Evolutionary conservation across 1,140 invertebrate genomes (phyloP), one percentile per base, ranked within the genome.

Genomic region (Bombus soroeensis): DNA sequence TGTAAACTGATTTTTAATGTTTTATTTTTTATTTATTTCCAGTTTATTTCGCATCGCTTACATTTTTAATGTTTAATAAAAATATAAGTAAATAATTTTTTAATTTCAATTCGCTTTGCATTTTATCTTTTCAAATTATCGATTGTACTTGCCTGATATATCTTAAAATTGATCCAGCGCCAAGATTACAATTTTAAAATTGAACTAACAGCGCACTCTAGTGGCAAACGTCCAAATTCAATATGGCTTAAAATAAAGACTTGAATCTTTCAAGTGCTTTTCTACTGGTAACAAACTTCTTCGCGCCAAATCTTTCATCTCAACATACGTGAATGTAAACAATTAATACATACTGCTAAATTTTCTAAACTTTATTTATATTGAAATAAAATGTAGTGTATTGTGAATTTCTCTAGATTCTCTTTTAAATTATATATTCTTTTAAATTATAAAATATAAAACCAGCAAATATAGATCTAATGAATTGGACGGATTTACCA

Each of bases 151-250:
- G 10, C 5, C n/a, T 12, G 3, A 41, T 12, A 13, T n/a, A n/a
- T 32, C 41, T n/a, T 34, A 62, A 81, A 62, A 59, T 25, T 43
- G 12, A 43, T 41, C 3, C 57, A 41, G 8, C 32, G 28, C 25
- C n/a, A 18, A n/a, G 28, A 47, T 72, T 57, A 32, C 28, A 37
- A 22, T 62, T 37, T 83, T 34, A 62, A 75, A 83, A 83, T 75
- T 64, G 57, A n/a, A 75, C 81, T 75, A 59, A 43, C 37, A 41
- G n/a, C 64, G 64, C 75, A 70, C 64, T 34, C 82, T 83, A 39
- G 72, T 66, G 59, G 3, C 43, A 9, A 78, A 13, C 10, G 1
- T 34, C 10, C 37, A 57, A 59, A 78, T 64, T 57, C 2, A 59
- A 15, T 39, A 10, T 18, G 37, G 34, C 15, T 32, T 1, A 39